phyloP scores from a whole-genome alignment of 1,140 invertebrate genomes.

The Aricia agestis region DNA sequence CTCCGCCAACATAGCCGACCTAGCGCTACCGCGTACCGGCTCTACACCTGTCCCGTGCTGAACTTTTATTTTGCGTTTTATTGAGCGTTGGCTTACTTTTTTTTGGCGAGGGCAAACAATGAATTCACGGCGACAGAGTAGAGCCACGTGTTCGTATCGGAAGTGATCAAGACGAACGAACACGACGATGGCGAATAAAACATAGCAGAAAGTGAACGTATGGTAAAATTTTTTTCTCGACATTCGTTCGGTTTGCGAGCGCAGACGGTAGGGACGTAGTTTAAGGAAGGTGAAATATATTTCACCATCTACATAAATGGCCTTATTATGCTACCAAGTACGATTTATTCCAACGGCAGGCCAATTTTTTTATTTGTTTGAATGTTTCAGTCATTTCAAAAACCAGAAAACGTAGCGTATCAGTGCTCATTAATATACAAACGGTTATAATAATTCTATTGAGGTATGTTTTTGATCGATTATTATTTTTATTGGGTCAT shows the following conservation, averaged over 20 bases:
- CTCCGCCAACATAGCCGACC: constrained; percentile 23
- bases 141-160: background rate
- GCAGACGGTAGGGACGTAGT: background rate
- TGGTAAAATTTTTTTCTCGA: background rate
- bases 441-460: no score
- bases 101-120: background rate
- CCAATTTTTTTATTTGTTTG: background rate
- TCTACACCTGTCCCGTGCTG: constrained; percentile 30
- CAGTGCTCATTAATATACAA: no score
- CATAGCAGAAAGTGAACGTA: background rate
- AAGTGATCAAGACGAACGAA: background rate
- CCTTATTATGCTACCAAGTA: background rate
- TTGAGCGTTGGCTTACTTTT: background rate
- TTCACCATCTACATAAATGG: background rate
- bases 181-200: no score
- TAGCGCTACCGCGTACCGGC: constrained; percentile 25
- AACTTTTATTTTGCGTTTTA: no score
- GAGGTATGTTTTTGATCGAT: no score
- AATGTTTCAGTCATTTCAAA: no score
- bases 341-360: background rate
- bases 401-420: no score
- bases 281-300: background rate
- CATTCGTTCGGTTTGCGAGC: background rate
- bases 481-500: no score
- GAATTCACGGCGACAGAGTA: background rate